Percentiles rank a stretch among this genome's conserved stretches.
Evolutionary conservation across 2,113 vertebrate genomes (phyloP).

Genomic region (Damaliscus lunatus): DNA sequence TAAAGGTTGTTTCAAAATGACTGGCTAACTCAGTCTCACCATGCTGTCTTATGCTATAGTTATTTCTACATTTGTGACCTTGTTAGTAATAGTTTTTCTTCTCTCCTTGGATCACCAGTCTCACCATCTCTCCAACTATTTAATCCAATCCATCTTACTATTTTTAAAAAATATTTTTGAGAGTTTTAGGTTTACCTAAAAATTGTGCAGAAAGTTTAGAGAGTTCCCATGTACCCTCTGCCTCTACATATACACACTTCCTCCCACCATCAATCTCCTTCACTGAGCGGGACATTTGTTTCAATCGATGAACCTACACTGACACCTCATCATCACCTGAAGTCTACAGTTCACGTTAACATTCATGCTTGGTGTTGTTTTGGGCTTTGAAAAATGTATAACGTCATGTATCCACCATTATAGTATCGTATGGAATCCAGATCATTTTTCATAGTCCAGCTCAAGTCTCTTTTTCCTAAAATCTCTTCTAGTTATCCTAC

Average conservation of each 20-base stretch:
- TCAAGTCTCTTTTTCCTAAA: neutral
- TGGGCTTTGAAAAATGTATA: neutral
- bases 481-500: neutral
- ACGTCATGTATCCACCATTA: neutral
- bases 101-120: neutral
- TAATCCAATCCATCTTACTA: neutral
- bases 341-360: neutral
- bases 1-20: neutral
- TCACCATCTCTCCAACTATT: neutral
- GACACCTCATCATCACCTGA: neutral
- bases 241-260: accelerated
- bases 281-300: too few relatives aligned
- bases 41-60: neutral
- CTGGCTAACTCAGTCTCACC: neutral
- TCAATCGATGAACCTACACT: neutral
- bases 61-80: neutral
- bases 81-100: neutral
- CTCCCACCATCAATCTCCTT: neutral
- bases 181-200: neutral
- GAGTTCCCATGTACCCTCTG: neutral
- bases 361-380: neutral
- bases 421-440: neutral
- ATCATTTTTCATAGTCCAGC: neutral
- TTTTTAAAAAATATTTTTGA: neutral
- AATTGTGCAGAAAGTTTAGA: neutral